Evolutionary conservation across 2,797 vertebrate genomes (phyloP), one percentile per base, ranked within the genome.

Genomic region (Stomatorhinus walkeri): DNA sequence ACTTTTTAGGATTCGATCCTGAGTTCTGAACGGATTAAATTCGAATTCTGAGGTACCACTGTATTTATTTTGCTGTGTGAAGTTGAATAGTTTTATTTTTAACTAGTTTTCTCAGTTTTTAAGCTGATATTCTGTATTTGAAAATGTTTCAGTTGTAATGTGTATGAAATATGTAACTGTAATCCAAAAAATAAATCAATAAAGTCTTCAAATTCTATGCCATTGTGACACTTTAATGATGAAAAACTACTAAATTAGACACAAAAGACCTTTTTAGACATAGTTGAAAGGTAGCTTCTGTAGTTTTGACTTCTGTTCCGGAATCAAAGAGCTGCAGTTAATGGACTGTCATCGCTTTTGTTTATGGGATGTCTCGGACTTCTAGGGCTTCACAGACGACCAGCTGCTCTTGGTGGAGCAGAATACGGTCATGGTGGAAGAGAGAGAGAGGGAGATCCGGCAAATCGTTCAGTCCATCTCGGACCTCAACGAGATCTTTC

Each of bases 391-490:
- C 93, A 98, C 98, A 32, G 97, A 97, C 0, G 97, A 98, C 90
- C 98, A 99, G 94, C 91, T 99, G 87, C 96, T 96, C 87, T 76
- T 98, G 94, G 97, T 98, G 91, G 96, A 97, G 89, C 96, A 98
- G 92, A 99, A 98, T 92, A 95, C 97, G 0, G 91, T 99, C 87
- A 92, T 99, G 95, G 97, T 99, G 89, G 97, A 99, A 90, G 98
- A 99, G 90, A 91, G 98, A 48, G 98, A 99, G 92, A 91, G 95
- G 61, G 98, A 99, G 94, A 98, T 99, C 87, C 94, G 97, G 28
- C 97, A 98, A 91, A 97, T 99, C 22, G 96, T 99, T 14, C 98
- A 99, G 92, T 99, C 98, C 81, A 99, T 99, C 93, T 97, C 97
- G 0, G 98, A 99, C 93, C 97, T 99, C 90, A 99, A 98, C 85